These are phyloP conservation scores for Ceriagrion tenellum DNA, from an alignment of 2,888 invertebrate species.

Conservation along the genomic window DNA sequence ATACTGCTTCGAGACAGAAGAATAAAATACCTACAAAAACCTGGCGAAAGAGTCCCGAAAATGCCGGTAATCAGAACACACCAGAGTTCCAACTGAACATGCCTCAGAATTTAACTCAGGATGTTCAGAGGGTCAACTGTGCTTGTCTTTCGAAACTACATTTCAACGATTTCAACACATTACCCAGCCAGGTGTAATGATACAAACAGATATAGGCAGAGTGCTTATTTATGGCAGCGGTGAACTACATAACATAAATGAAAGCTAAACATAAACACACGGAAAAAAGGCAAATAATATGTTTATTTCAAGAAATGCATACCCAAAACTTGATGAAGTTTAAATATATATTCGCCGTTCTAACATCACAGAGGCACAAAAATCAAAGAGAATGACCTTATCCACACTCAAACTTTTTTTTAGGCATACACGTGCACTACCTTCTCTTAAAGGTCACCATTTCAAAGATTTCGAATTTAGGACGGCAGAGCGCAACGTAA, in stretches of 20 bases:
- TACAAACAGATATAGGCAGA: slow-evolving; percentile 4
- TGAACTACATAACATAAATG: neutral
- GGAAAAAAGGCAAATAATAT: neutral
- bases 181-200: neutral
- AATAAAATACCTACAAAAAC: neutral
- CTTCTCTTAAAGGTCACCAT: slow-evolving; percentile 10
- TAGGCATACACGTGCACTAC: neutral
- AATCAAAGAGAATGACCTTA: neutral
- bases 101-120: neutral
- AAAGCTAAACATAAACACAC: neutral
- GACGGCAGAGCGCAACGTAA: neutral
- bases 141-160: slow-evolving; percentile 39
- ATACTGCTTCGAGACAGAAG: neutral
- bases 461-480: slow-evolving; percentile 7
- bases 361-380: neutral
- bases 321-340: neutral
- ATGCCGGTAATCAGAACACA: neutral
- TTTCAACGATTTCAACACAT: slow-evolving; percentile 51
- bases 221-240: neutral
- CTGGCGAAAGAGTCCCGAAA: neutral
- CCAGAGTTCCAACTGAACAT: neutral
- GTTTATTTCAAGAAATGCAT: neutral
- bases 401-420: neutral
- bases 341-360: neutral
- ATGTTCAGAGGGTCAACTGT: neutral